phyloP scores from a whole-genome alignment of 1,140 invertebrate genomes.

The Eulimnadia texana region DNA sequence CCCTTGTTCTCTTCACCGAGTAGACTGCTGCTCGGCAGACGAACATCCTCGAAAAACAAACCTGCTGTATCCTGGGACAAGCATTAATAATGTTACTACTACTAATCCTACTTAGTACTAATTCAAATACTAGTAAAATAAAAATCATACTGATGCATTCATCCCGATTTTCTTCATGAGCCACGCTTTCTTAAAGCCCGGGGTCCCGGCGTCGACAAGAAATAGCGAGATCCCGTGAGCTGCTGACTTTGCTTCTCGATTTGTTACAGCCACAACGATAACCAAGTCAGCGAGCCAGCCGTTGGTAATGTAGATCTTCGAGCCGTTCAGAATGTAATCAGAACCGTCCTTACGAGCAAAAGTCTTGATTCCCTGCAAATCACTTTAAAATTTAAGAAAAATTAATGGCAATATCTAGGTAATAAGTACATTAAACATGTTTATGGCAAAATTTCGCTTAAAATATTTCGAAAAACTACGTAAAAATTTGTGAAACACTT shows the following conservation, averaged over 20 bases:
- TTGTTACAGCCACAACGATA: slow-evolving; percentile 35
- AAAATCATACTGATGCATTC: slow-evolving; percentile 28
- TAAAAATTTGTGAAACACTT: too few species aligned
- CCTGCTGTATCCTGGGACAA: slow-evolving; percentile 33
- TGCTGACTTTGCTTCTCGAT: slow-evolving; percentile 29
- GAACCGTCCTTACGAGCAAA: slow-evolving; percentile 32
- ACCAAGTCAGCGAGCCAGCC: slow-evolving; percentile 33
- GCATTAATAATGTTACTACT: too few species aligned
- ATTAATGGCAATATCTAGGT: not conserved
- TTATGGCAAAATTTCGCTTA: too few species aligned
- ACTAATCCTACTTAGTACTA: too few species aligned
- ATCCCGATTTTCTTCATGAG: slow-evolving; percentile 35
- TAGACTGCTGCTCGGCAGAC: slow-evolving; percentile 30
- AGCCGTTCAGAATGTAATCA: slow-evolving; percentile 36
- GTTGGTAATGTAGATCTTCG: slow-evolving; percentile 36
- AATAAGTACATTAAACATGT: not conserved
- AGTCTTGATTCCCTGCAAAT: slow-evolving; percentile 34
- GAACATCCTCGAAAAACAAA: slow-evolving; percentile 37
- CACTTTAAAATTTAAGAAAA: slow-evolving; percentile 23
- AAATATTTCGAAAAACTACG: too few species aligned
- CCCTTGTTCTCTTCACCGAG: slow-evolving; percentile 34
- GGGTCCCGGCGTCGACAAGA: slow-evolving; percentile 33
- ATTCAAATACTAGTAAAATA: not conserved
- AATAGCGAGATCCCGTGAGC: slow-evolving; percentile 37
- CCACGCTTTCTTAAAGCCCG: slow-evolving; percentile 33